Percentiles rank a stretch among this genome's conserved stretches.
Conservation (phyloP, 1,140 invertebrate species). For the Lepeophtheirus salmonis region DNA sequence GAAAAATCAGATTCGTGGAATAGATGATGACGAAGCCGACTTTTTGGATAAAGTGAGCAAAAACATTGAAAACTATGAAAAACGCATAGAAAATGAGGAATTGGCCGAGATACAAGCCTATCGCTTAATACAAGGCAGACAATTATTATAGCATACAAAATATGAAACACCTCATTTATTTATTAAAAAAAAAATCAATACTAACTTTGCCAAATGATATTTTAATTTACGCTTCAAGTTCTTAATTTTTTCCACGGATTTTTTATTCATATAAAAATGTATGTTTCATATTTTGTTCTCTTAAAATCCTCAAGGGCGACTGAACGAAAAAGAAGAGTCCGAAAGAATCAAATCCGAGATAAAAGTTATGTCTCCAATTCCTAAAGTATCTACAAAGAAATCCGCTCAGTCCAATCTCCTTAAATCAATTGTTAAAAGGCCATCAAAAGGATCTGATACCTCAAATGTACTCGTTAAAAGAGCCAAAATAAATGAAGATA, state of each 20-base stretch:
- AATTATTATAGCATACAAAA: neutral
- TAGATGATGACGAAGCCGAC: conserved; percentile 17
- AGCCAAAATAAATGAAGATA: neutral
- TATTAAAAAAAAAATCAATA: conserved; percentile 6
- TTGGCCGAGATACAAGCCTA: neutral
- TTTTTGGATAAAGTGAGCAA: conserved; percentile 14
- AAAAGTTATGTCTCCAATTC: neutral
- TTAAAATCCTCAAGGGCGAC: neutral
- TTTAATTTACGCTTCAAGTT: too few species aligned
- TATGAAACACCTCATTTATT: neutral
- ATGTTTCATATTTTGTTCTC: too few species aligned
- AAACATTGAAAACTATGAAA: neutral
- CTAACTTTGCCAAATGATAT: too few species aligned
- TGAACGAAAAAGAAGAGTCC: neutral
- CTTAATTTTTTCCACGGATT: too few species aligned
- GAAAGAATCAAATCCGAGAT: neutral
- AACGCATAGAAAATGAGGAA: neutral
- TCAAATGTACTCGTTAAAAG: neutral
- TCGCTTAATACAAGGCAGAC: neutral
- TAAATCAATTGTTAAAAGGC: neutral
- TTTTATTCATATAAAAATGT: too few species aligned
- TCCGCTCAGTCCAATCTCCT: neutral
- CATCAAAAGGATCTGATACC: neutral
- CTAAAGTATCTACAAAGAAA: neutral
- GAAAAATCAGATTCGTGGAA: conserved; percentile 13